These are phyloP conservation scores for Eurytoma californica DNA, from an alignment of 2,888 invertebrate species.

Conservation along the genomic window DNA sequence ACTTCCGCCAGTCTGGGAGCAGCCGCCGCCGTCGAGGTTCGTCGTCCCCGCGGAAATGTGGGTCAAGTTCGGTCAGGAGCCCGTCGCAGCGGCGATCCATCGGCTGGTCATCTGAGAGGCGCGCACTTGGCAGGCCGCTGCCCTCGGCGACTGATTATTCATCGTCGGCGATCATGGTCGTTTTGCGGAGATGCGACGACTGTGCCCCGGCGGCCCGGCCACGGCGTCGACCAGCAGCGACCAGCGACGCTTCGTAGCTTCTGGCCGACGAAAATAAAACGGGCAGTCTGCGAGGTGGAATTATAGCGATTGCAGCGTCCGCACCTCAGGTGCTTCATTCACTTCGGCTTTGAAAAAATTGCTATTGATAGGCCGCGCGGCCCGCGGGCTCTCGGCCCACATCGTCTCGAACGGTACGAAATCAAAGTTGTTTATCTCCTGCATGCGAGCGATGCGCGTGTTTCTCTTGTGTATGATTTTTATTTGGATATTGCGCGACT, in stretches of 20 bases:
- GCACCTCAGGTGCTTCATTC: slow-evolving; percentile 11
- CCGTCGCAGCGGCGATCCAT: background rate
- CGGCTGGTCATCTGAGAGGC: slow-evolving; percentile 8
- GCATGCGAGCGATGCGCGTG: too few relatives aligned
- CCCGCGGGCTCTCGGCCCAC: too few relatives aligned
- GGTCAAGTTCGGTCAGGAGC: slow-evolving; percentile 32
- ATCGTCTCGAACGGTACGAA: too few relatives aligned
- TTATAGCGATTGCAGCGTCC: slow-evolving; percentile 32
- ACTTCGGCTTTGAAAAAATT: slow-evolving; percentile 8
- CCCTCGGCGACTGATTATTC: slow-evolving; percentile 17
- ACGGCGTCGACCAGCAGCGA: slow-evolving; percentile 1
- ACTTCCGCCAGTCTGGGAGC: background rate
- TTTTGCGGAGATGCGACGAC: slow-evolving; percentile 37
- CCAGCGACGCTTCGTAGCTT: slow-evolving; percentile 32
- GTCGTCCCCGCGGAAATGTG: slow-evolving; percentile 16
- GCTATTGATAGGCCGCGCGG: slow-evolving; percentile 14
- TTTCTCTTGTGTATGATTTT: too few relatives aligned
- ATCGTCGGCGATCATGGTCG: slow-evolving; percentile 39
- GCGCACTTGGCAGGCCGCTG: slow-evolving; percentile 1
- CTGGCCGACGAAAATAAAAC: slow-evolving; percentile 43
- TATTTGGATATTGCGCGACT: too few relatives aligned
- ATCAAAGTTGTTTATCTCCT: too few relatives aligned
- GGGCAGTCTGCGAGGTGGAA: slow-evolving; percentile 22
- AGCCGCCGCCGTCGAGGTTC: background rate
- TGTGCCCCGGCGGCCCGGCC: background rate